phyloP scores from a whole-genome alignment of 2,888 invertebrate species.

The Laothoe populi region DNA sequence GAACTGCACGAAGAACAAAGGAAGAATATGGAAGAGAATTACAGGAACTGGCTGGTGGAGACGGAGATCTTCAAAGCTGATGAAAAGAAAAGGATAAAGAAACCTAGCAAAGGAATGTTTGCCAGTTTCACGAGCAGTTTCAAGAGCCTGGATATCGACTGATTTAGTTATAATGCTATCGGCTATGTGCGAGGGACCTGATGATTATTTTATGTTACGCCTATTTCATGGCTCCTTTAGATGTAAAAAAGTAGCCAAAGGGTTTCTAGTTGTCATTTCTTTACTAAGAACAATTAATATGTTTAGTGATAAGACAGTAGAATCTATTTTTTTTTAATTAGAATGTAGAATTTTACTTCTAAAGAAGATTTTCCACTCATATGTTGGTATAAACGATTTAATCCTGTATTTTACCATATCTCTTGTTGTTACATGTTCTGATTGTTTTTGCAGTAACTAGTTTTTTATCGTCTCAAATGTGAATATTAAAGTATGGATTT shows the following conservation, averaged over 20 bases:
- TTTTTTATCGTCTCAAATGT: neutral
- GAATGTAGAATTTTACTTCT: neutral
- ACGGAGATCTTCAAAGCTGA: conserved; percentile 83
- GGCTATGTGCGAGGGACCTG: conserved; percentile 55
- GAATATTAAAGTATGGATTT: conserved; percentile 9
- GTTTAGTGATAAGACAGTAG: too few relatives aligned
- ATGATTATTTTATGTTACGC: conserved; percentile 34
- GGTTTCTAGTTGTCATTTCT: conserved; percentile 10
- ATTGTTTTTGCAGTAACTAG: neutral
- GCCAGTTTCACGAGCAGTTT: conserved; percentile 79
- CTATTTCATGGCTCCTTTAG: conserved; percentile 13
- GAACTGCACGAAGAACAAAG: conserved; percentile 84
- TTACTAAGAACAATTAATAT: neutral
- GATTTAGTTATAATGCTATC: conserved; percentile 41
- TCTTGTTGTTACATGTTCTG: neutral
- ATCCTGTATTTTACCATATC: neutral
- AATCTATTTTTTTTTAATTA: neutral
- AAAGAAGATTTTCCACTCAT: neutral
- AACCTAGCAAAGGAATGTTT: conserved; percentile 78
- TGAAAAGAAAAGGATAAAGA: conserved; percentile 77
- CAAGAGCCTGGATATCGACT: conserved; percentile 79
- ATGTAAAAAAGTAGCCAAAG: conserved; percentile 12
- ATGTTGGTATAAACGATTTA: neutral
- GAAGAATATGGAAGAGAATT: conserved; percentile 83
- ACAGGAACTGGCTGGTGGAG: conserved; percentile 86